phyloP scores from a whole-genome alignment of 2,797 vertebrate genomes.

The Australoheros facetus region DNA sequence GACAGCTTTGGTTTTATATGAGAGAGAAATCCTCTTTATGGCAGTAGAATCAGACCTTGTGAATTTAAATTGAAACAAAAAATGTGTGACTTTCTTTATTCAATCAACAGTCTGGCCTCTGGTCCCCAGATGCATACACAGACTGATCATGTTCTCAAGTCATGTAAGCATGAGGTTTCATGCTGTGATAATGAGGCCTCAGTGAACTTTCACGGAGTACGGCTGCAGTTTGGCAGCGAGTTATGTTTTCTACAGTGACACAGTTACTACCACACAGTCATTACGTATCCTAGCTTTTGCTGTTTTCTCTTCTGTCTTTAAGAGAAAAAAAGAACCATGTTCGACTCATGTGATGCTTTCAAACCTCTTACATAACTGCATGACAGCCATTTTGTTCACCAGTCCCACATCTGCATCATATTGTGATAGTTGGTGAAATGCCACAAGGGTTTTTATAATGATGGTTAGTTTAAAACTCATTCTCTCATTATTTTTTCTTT shows the following conservation, averaged over 20 bases:
- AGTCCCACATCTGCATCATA: background rate
- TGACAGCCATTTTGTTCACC: slow-evolving; percentile 52
- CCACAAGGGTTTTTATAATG: background rate
- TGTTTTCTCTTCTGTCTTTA: background rate
- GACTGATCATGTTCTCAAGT: background rate
- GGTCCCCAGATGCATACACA: background rate
- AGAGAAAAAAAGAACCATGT: slow-evolving; percentile 10
- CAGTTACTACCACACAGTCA: background rate
- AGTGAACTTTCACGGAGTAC: background rate
- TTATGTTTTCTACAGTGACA: background rate
- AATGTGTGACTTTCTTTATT: background rate
- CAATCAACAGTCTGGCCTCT: background rate
- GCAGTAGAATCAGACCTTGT: slow-evolving; percentile 16
- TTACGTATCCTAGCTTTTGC: background rate
- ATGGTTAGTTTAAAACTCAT: background rate
- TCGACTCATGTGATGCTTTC: slow-evolving; percentile 2
- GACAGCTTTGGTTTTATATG: background rate
- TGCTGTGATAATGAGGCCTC: background rate
- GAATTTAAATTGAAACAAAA: slow-evolving; percentile 17
- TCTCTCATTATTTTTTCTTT: background rate
- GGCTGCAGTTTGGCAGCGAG: background rate
- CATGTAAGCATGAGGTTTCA: background rate
- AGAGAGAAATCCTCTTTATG: background rate
- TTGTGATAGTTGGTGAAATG: background rate
- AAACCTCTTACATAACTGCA: slow-evolving; percentile 28